These are phyloP conservation scores for Catharus ustulatus DNA, from an alignment of 2,797 vertebrate genomes.

Conservation along the genomic window DNA sequence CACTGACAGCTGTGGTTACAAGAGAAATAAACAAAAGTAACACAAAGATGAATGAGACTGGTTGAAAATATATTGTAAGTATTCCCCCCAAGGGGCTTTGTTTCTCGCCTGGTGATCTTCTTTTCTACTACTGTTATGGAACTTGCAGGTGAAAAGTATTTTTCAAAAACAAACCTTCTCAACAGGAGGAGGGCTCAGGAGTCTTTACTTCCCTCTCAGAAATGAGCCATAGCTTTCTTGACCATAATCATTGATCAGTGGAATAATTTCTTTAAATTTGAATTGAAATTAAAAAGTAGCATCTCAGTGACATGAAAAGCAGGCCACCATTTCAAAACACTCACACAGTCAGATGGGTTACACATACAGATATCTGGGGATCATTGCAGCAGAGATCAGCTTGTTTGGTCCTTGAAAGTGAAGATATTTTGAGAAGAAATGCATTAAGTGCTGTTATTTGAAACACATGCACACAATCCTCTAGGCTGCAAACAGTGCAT, in stretches of 20 bases:
- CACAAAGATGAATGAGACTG: neutral
- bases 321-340: neutral
- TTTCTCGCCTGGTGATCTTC: neutral
- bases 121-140: neutral
- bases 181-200: neutral
- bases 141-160: neutral
- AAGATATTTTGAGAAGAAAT: neutral
- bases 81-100: neutral
- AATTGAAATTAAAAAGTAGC: neutral
- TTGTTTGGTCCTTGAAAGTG: neutral
- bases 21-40: conserved; percentile 8
- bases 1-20: neutral
- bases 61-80: neutral
- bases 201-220: neutral
- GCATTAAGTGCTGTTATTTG: neutral
- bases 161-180: neutral
- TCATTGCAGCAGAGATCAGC: neutral
- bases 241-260: neutral
- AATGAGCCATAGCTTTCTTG: neutral
- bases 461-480: neutral
- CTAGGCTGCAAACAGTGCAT: neutral
- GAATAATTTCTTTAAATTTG: neutral
- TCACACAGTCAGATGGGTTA: neutral
- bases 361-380: neutral
- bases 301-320: neutral